These are phyloP conservation scores for Latrodectus geometricus DNA, from an alignment of 1,140 invertebrate species.

Conservation along the genomic window DNA sequence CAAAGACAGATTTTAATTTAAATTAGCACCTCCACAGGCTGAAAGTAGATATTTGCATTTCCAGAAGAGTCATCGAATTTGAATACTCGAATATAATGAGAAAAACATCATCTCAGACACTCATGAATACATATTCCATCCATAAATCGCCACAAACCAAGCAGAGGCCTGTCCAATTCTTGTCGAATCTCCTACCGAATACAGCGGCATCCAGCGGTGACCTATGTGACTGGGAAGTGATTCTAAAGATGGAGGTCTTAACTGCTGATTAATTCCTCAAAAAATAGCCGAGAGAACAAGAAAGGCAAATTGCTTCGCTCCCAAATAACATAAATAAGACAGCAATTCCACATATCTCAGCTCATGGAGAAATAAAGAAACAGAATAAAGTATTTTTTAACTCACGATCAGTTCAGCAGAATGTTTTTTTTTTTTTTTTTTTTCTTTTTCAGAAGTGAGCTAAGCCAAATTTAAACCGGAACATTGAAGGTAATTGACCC, in stretches of 20 bases:
- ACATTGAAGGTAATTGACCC: slow-evolving; percentile 59
- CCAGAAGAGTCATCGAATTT: neutral
- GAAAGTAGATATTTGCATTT: slow-evolving; percentile 2
- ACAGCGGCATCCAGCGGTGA: slow-evolving; percentile 18
- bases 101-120: neutral
- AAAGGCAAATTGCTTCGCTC: slow-evolving; percentile 44
- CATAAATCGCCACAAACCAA: slow-evolving; percentile 11
- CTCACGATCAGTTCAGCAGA: neutral
- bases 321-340: slow-evolving; percentile 46
- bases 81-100: neutral
- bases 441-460: neutral
- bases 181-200: slow-evolving; percentile 19
- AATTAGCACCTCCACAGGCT: neutral
- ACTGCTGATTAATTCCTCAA: slow-evolving; percentile 57
- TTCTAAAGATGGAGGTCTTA: slow-evolving; percentile 19
- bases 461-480: slow-evolving; percentile 61
- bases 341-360: slow-evolving; percentile 33
- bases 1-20: no score
- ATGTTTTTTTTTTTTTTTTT: neutral
- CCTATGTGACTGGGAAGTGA: slow-evolving; percentile 16
- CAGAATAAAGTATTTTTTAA: neutral
- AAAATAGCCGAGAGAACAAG: slow-evolving; percentile 48
- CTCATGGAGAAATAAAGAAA: slow-evolving; percentile 2
- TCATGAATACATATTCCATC: slow-evolving; percentile 39
- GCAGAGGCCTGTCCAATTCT: slow-evolving; percentile 15